Conservation (phyloP, 2,797 vertebrate genomes). For the Nyctibius grandis region DNA sequence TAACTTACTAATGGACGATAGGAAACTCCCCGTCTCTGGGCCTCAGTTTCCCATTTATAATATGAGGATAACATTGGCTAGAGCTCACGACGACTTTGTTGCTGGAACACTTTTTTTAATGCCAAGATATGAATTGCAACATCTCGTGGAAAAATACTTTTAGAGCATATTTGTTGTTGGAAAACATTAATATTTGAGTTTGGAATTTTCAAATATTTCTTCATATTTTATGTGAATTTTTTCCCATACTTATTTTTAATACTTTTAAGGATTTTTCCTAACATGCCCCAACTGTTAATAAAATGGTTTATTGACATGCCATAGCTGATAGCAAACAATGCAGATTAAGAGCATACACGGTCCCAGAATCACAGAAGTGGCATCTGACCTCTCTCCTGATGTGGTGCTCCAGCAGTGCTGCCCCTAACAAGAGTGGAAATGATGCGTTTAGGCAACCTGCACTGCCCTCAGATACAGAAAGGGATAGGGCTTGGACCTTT, state of each 20-base stretch:
- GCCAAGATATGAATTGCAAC: not conserved
- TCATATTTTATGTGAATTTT: not conserved
- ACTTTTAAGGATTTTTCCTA: not conserved
- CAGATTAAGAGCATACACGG: not conserved
- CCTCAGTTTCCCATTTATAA: not conserved
- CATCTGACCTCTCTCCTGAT: not conserved
- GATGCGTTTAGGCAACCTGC: not conserved
- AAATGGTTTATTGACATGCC: not conserved
- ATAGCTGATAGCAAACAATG: not conserved
- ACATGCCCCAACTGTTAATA: not conserved
- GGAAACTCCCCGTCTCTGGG: not conserved
- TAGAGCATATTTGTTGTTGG: not conserved
- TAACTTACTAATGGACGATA: not conserved
- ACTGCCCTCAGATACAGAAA: not conserved
- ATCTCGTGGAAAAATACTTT: not conserved
- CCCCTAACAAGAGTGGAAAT: not conserved
- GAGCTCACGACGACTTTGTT: not conserved
- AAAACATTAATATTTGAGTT: not conserved
- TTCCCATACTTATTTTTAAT: not conserved
- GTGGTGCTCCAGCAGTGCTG: accelerated
- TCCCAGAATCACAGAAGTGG: not conserved
- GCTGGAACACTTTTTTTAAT: not conserved
- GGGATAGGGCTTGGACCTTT: not conserved
- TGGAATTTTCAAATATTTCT: not conserved
- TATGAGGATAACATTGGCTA: not conserved